These are phyloP conservation scores for Ypsolopha scabrella DNA, from an alignment of 2,888 invertebrate genomes.

Conservation along the genomic window DNA sequence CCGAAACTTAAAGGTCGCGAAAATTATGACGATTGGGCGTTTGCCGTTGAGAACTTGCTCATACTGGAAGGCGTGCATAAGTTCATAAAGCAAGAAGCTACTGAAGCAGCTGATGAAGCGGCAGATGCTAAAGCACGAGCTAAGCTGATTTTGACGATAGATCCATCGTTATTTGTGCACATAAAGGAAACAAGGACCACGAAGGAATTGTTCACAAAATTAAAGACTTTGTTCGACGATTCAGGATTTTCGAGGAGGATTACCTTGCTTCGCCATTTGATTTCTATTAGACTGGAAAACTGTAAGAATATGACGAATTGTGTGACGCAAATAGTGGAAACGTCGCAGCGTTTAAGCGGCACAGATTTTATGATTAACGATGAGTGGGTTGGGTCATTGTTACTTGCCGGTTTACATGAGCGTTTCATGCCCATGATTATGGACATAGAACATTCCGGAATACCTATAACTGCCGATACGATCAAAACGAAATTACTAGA, in stretches of 20 bases:
- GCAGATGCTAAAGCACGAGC: constrained; percentile 16
- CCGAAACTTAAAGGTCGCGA: constrained; percentile 13
- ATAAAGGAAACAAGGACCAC: constrained; percentile 13
- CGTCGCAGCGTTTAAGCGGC: constrained; percentile 8
- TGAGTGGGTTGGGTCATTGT: constrained; percentile 12
- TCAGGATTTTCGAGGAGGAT: constrained; percentile 7
- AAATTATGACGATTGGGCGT: constrained; percentile 15
- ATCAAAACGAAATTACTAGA: constrained; percentile 21
- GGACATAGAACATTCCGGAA: constrained; percentile 13
- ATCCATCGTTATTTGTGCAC: constrained; percentile 16
- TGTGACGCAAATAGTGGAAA: constrained; percentile 11
- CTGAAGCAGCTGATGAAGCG: not conserved
- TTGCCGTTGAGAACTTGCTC: constrained; percentile 14
- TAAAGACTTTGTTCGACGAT: constrained; percentile 15
- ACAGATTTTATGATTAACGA: constrained; percentile 12
- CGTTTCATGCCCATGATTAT: constrained; percentile 12
- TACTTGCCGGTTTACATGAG: constrained; percentile 1
- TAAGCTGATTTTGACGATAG: constrained; percentile 17
- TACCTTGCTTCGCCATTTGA: constrained; percentile 6
- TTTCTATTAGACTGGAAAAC: constrained; percentile 8
- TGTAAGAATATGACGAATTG: constrained; percentile 9
- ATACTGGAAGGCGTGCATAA: constrained; percentile 12
- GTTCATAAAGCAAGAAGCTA: constrained; percentile 6
- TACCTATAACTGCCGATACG: constrained; percentile 16
- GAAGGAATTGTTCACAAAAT: constrained; percentile 14